Conservation (phyloP, 1,140 invertebrate genomes). For the Asobara japonica region DNA sequence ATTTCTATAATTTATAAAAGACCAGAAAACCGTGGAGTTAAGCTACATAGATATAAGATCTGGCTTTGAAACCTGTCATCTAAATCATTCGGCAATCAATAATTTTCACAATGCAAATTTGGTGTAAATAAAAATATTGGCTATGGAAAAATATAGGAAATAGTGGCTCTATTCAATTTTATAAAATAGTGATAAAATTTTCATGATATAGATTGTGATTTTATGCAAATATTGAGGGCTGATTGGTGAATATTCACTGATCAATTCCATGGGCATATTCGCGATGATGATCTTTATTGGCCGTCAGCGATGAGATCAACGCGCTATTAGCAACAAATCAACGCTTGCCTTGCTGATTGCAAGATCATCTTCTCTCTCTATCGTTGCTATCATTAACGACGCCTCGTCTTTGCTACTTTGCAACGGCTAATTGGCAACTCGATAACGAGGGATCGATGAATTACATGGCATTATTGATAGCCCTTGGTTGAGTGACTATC, state of each 20-base stretch:
- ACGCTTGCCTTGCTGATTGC: slow-evolving; percentile 43
- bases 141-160: too few species aligned
- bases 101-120: too few species aligned
- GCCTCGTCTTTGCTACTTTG: slow-evolving; percentile 14
- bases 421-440: slow-evolving; percentile 9
- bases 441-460: slow-evolving; percentile 26
- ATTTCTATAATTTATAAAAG: too few species aligned
- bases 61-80: too few species aligned
- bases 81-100: too few species aligned
- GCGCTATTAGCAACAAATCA: slow-evolving; percentile 48
- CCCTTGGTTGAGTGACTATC: neutral
- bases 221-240: neutral
- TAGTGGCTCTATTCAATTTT: too few species aligned
- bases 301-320: slow-evolving; percentile 32
- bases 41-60: too few species aligned
- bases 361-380: slow-evolving; percentile 9
- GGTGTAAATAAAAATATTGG: too few species aligned
- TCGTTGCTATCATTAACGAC: slow-evolving; percentile 9
- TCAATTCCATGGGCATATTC: neutral
- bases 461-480: slow-evolving; percentile 26
- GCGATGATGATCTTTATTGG: neutral
- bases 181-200: too few species aligned
- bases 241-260: neutral
- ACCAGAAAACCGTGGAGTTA: too few species aligned
- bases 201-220: too few species aligned